Percentiles rank a stretch among this genome's conserved stretches.
Evolutionary conservation across 2,888 invertebrate genomes (phyloP).

Genomic region (Dicyrtoma fusca): DNA sequence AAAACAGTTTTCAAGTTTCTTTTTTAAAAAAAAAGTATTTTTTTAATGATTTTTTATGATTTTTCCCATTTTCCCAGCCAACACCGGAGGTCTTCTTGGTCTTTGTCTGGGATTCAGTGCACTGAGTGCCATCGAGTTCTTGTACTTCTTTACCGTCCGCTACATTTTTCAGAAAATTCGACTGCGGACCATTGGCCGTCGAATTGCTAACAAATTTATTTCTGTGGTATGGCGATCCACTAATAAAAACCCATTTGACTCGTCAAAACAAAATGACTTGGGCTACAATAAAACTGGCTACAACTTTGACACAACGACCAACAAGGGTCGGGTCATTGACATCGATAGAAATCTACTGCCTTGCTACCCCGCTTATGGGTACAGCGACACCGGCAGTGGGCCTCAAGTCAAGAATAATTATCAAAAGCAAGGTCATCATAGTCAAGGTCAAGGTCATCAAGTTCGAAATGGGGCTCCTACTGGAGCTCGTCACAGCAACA

Average conservation of each 20-base stretch:
- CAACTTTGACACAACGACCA: neutral
- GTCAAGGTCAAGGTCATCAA: too few relatives aligned
- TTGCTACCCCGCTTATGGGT: neutral
- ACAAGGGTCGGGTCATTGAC: neutral
- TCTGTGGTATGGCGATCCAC: neutral
- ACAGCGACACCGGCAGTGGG: too few relatives aligned
- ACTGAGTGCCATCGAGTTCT: conserved; percentile 46
- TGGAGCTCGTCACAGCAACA: too few relatives aligned
- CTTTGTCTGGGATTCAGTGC: conserved; percentile 53
- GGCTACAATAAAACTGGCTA: neutral
- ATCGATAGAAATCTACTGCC: neutral
- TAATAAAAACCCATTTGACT: neutral
- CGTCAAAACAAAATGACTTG: neutral
- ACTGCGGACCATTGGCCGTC: neutral
- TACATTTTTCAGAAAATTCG: conserved; percentile 2
- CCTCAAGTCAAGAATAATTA: too few relatives aligned
- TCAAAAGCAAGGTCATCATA: too few relatives aligned
- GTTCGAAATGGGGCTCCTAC: too few relatives aligned
- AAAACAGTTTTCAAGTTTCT: neutral
- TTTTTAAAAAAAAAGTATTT: too few relatives aligned
- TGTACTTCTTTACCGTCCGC: conserved; percentile 47
- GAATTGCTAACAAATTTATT: conserved; percentile 6
- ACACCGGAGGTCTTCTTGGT: conserved; percentile 42
- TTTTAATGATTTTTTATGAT: neutral
- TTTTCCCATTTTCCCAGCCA: conserved; percentile 35